phyloP scores from a whole-genome alignment of 2,888 invertebrate species.

The Allophyes oxyacanthae region DNA sequence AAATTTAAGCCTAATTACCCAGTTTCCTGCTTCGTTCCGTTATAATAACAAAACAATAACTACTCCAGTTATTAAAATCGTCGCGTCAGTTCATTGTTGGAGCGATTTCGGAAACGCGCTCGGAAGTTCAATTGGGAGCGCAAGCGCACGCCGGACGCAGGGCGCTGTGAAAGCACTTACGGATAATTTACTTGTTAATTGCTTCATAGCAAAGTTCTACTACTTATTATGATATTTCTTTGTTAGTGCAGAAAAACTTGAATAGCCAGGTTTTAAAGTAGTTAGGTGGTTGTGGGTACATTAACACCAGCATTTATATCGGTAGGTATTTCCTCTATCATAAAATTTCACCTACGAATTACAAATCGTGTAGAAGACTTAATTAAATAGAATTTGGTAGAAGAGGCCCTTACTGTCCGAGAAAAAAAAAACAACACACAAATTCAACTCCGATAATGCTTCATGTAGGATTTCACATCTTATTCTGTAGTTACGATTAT shows the following conservation, averaged over 20 bases:
- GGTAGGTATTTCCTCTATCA: no score
- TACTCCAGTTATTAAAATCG: conserved; percentile 80
- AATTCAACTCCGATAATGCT: no score
- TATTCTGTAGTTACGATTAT: no score
- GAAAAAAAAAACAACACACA: no score
- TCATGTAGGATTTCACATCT: no score
- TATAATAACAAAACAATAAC: conserved; percentile 88
- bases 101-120: conserved; percentile 86
- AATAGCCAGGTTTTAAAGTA: conserved; percentile 22
- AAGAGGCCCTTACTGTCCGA: no score
- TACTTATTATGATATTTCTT: conserved; percentile 37
- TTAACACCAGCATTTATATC: no score
- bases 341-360: no score
- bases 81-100: conserved; percentile 69
- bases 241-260: conserved; percentile 26
- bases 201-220: conserved; percentile 54
- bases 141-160: conserved; percentile 81
- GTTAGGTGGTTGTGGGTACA: no score
- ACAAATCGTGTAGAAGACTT: no score
- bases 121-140: conserved; percentile 89
- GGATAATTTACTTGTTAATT: conserved; percentile 78
- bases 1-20: conserved; percentile 85
- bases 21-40: conserved; percentile 87
- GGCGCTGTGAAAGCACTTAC: conserved; percentile 82
- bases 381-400: no score